Evolutionary conservation across 2,888 invertebrate genomes (phyloP).

Genomic region (Athalia rosae): DNA sequence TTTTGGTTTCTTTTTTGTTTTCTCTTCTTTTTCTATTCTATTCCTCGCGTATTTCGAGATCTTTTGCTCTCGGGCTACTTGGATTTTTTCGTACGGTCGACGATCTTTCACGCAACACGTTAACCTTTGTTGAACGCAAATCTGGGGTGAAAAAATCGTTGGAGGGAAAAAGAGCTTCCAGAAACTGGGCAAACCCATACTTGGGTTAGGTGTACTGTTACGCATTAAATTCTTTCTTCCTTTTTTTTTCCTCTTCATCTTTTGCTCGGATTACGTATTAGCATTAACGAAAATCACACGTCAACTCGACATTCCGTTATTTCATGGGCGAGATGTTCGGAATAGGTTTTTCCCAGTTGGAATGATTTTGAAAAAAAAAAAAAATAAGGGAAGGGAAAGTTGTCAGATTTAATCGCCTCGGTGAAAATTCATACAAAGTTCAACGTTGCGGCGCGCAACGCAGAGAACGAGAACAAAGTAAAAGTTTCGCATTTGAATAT

Average conservation of each 20-base stretch:
- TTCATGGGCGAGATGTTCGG: not conserved
- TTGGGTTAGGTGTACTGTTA: constrained; percentile 25
- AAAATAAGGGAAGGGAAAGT: no score
- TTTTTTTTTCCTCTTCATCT: not conserved
- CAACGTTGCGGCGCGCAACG: no score
- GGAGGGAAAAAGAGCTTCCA: constrained; percentile 15
- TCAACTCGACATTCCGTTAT: constrained; percentile 24
- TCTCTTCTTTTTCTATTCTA: no score
- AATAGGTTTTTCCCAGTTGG: no score
- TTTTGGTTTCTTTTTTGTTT: no score
- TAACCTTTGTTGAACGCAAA: constrained; percentile 51
- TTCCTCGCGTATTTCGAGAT: no score
- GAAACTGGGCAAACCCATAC: not conserved
- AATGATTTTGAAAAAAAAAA: no score
- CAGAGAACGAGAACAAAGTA: no score
- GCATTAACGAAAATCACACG: not conserved
- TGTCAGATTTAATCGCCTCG: no score
- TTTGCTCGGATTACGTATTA: constrained; percentile 24
- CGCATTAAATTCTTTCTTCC: not conserved
- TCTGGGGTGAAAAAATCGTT: not conserved
- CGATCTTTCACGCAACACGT: constrained; percentile 32
- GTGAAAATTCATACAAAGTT: no score
- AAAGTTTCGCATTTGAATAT: no score
- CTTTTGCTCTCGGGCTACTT: no score
- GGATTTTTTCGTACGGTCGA: not conserved